phyloP scores from a whole-genome alignment of 2,888 invertebrate species.

The Epirrita christyi region DNA sequence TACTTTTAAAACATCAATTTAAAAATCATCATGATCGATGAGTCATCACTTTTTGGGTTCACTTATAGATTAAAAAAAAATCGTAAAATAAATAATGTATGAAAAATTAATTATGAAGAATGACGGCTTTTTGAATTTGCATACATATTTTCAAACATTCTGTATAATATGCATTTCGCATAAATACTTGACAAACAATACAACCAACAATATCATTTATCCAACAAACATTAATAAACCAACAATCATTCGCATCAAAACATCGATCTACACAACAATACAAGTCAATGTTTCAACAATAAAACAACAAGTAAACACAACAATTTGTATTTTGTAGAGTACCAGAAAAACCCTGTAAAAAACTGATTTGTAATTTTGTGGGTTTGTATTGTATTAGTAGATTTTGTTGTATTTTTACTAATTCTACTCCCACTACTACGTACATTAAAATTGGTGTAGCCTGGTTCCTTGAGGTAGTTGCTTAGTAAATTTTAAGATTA shows the following conservation, averaged over 20 bases:
- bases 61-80: too few relatives aligned
- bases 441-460: not conserved
- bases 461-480: not conserved
- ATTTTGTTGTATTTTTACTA: not conserved
- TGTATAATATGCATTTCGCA: too few relatives aligned
- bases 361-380: not conserved
- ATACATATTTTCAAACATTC: too few relatives aligned
- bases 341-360: not conserved
- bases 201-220: constrained; percentile 1
- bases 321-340: not conserved
- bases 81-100: too few relatives aligned
- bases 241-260: constrained; percentile 27
- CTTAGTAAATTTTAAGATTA: too few relatives aligned
- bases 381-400: too few relatives aligned
- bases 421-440: not conserved
- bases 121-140: too few relatives aligned
- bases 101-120: too few relatives aligned
- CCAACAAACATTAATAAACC: constrained; percentile 14
- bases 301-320: not conserved
- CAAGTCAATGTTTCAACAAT: constrained; percentile 1
- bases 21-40: too few relatives aligned
- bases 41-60: too few relatives aligned
- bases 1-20: too few relatives aligned
- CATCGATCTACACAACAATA: constrained; percentile 24
- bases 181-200: constrained; percentile 8